Conservation (phyloP, 2,888 invertebrate genomes). For the Azorinus chamasolen region DNA sequence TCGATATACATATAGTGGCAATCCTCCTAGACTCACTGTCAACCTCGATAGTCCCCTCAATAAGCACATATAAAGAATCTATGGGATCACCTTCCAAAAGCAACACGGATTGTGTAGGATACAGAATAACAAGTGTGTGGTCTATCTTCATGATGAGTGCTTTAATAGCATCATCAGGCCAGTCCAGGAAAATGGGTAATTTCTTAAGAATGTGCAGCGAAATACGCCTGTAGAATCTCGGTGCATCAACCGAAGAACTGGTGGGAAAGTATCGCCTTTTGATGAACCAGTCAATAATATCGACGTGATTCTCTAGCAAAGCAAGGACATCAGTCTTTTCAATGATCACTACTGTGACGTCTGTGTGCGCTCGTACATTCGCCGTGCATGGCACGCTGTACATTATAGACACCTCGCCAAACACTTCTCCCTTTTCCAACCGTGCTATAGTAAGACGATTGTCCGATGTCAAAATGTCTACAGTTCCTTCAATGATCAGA, state of each 20-base stretch:
- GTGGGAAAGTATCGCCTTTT: slow-evolving; percentile 61
- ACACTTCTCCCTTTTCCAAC: slow-evolving; percentile 38
- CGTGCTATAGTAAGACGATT: slow-evolving; percentile 3
- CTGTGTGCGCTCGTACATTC: slow-evolving; percentile 20
- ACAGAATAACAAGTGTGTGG: slow-evolving; percentile 47
- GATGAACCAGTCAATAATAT: slow-evolving; percentile 66
- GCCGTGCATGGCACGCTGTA: slow-evolving; percentile 48
- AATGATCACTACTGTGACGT: slow-evolving; percentile 18
- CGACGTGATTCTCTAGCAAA: slow-evolving; percentile 26
- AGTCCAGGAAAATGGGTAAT: slow-evolving; percentile 32
- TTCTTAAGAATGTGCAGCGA: slow-evolving; percentile 39
- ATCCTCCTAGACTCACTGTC: slow-evolving; percentile 1
- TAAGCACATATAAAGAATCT: slow-evolving; percentile 38
- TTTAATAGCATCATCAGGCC: slow-evolving; percentile 56
- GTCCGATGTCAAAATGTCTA: slow-evolving; percentile 40
- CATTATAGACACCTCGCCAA: slow-evolving; percentile 57
- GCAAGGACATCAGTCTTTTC: slow-evolving; percentile 1
- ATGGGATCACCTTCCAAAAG: slow-evolving; percentile 56
- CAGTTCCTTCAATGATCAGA: slow-evolving; percentile 40
- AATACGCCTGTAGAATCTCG: slow-evolving; percentile 43
- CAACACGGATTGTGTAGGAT: slow-evolving; percentile 53
- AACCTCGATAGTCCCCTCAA: slow-evolving; percentile 48
- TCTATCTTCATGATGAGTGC: slow-evolving; percentile 54
- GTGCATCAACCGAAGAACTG: slow-evolving; percentile 45
- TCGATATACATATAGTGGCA: neutral